A percentile compares a stretch with the other conserved stretches of the same genome.
phyloP scores from a whole-genome alignment of 2,113 vertebrate species.

The Campylomormyrus numenius region DNA sequence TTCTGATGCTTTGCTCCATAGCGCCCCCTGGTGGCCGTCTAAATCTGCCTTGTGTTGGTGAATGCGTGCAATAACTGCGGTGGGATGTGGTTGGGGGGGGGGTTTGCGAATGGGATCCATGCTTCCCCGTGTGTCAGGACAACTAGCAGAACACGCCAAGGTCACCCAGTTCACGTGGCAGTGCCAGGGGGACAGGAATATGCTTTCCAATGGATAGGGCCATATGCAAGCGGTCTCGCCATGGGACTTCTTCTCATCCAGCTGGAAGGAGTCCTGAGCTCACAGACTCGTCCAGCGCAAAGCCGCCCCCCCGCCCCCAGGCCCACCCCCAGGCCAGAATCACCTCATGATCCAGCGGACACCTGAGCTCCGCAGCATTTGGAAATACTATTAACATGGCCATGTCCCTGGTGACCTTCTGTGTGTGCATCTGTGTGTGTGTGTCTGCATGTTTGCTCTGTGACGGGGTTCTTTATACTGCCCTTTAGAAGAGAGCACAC shows the following conservation, averaged over 20 bases:
- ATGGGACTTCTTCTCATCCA: neutral
- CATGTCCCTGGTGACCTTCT: conserved; percentile 12
- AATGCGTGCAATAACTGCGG: neutral
- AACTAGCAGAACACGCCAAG: neutral
- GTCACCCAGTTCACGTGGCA: neutral
- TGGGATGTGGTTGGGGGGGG: neutral
- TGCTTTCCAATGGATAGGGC: neutral
- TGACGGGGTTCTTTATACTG: neutral
- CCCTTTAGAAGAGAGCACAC: neutral
- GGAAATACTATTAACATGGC: conserved; percentile 4
- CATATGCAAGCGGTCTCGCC: neutral
- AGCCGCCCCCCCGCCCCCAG: neutral
- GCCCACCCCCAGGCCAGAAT: neutral
- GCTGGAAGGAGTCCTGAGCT: neutral
- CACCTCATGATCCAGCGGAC: conserved; percentile 8
- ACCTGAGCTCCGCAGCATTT: conserved; percentile 19
- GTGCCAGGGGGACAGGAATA: neutral
- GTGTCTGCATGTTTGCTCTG: neutral
- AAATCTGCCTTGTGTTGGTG: neutral
- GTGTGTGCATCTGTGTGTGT: neutral
- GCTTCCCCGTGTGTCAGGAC: neutral
- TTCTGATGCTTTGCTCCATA: neutral
- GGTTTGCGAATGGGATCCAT: neutral
- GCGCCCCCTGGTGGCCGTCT: neutral
- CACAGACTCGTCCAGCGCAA: neutral